A percentile compares a stretch with the other conserved stretches of the same genome.
These are phyloP conservation scores for Pipistrellus nathusii DNA, from an alignment of 2,797 vertebrate genomes.

Conservation along the genomic window DNA sequence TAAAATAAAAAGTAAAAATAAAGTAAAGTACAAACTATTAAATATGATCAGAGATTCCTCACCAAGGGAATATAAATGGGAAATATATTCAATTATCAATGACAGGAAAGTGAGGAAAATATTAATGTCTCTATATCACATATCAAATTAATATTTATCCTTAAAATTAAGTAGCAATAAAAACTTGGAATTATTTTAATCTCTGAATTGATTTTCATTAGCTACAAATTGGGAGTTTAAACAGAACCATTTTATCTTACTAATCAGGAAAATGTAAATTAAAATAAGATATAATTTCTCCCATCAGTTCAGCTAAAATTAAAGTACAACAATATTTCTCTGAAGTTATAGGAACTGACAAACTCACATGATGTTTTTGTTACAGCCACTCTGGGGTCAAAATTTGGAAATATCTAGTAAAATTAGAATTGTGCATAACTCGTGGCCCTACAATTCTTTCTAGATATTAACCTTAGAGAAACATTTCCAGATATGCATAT, in stretches of 20 bases:
- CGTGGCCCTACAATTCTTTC: neutral
- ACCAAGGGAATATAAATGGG: neutral
- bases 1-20: conserved; percentile 11
- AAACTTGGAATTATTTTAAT: conserved; percentile 50
- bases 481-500: neutral
- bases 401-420: conserved; percentile 23
- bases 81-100: neutral
- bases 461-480: conserved; percentile 23
- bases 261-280: conserved; percentile 42
- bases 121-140: neutral
- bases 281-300: conserved; percentile 37
- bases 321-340: conserved; percentile 38
- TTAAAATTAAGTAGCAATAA: conserved; percentile 49
- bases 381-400: neutral
- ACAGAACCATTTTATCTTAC: conserved; percentile 10
- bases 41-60: neutral
- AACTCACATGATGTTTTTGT: neutral
- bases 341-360: neutral
- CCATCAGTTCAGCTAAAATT: neutral
- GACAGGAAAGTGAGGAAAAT: conserved; percentile 13
- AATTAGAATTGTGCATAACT: neutral
- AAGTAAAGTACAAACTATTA: conserved; percentile 36
- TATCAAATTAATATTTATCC: conserved; percentile 47
- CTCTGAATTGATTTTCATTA: conserved; percentile 36
- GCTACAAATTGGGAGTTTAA: conserved; percentile 5